These are phyloP conservation scores for Oncorhynchus masou DNA, from an alignment of 2,113 vertebrate genomes.

Conservation along the genomic window DNA sequence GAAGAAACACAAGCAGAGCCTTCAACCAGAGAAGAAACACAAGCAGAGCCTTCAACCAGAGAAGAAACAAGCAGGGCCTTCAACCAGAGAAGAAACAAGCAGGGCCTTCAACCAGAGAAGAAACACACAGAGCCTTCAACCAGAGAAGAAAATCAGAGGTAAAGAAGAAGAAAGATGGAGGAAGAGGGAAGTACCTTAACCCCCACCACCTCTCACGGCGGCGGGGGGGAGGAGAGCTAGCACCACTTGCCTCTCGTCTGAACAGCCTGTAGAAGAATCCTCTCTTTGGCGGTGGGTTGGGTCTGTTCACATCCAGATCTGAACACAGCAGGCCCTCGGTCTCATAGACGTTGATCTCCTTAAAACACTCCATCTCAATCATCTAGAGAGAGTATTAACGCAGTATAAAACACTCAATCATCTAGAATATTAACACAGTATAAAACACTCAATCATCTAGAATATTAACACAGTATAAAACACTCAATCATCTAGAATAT, in stretches of 20 bases:
- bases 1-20: no score
- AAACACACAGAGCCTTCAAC: background rate
- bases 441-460: no score
- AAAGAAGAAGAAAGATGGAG: constrained; percentile 17
- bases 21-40: no score
- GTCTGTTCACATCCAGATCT: constrained; percentile 69
- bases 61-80: no score
- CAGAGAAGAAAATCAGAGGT: background rate
- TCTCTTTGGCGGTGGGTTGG: constrained; percentile 76
- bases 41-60: no score
- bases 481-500: no score
- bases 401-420: no score
- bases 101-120: no score
- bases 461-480: no score
- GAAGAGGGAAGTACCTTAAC: constrained; percentile 73
- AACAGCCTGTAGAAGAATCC: constrained; percentile 86
- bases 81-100: no score
- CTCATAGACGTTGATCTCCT: constrained; percentile 84
- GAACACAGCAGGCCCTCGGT: constrained; percentile 70
- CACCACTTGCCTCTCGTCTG: constrained; percentile 84
- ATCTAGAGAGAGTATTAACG: constrained; percentile 68
- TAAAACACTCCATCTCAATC: constrained; percentile 92
- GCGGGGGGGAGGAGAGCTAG: constrained; percentile 35
- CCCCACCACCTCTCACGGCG: constrained; percentile 72
- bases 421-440: no score